Percentiles rank a stretch among this genome's conserved stretches.
Evolutionary conservation across 2,113 vertebrate genomes (phyloP).

Genomic region (Coturnix japonica): DNA sequence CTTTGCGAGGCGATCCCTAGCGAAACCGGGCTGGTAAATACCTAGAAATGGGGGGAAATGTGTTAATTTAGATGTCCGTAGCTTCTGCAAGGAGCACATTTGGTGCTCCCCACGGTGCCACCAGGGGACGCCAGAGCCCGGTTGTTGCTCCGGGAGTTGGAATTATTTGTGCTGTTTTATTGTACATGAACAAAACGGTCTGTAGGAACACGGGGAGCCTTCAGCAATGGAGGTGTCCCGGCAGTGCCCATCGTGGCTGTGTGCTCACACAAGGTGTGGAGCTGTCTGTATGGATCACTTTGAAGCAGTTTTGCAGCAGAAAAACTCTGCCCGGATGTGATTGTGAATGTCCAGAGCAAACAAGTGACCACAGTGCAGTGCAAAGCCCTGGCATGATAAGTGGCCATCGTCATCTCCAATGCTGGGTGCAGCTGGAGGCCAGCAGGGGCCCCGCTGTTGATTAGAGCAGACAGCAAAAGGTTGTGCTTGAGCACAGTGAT

Average conservation of each 20-base stretch:
- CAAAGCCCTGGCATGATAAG: background rate
- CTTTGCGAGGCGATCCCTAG: background rate
- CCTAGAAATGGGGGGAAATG: background rate
- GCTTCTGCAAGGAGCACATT: background rate
- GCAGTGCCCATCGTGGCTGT: accelerated
- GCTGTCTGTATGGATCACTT: no score
- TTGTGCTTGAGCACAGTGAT: background rate
- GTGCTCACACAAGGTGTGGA: accelerated
- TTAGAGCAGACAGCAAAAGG: background rate
- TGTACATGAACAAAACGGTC: background rate
- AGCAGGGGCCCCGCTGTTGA: background rate
- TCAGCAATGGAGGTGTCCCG: background rate
- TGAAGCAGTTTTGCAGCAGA: background rate
- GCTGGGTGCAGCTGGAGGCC: background rate
- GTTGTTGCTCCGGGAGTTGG: background rate
- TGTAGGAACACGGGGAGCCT: background rate
- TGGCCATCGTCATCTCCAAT: background rate
- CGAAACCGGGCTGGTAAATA: background rate
- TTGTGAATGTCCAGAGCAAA: background rate
- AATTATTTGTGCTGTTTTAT: background rate
- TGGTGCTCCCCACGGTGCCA: background rate
- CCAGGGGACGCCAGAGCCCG: constrained; percentile 1
- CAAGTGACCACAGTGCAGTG: accelerated
- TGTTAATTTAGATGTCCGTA: background rate
- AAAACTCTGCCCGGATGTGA: background rate